Evolutionary conservation across 2,113 vertebrate species (phyloP).

Genomic region (Antechinus stuartii): DNA sequence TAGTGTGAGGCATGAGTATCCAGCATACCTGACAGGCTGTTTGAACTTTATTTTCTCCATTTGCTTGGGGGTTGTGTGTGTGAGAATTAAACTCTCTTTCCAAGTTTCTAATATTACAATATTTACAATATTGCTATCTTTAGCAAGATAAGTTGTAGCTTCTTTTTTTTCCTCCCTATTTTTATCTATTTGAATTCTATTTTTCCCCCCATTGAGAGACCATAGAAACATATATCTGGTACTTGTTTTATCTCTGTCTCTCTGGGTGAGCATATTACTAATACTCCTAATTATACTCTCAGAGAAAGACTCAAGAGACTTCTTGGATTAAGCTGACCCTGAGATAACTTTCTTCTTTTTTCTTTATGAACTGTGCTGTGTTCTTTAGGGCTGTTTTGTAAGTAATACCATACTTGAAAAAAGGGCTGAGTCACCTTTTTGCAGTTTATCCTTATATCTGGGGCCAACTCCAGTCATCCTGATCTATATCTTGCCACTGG

Average conservation of each 20-base stretch:
- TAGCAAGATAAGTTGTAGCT: neutral
- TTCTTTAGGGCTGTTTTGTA: neutral
- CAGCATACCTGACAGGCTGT: neutral
- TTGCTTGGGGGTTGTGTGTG: neutral
- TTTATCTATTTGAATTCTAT: neutral
- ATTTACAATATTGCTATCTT: neutral
- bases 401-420: neutral
- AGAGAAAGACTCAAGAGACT: neutral
- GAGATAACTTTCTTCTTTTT: slow-evolving; percentile 17
- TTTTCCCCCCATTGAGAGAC: neutral
- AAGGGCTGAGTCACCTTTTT: slow-evolving; percentile 32
- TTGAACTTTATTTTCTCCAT: neutral
- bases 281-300: neutral
- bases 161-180: neutral
- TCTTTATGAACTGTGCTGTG: neutral
- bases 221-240: slow-evolving; percentile 3
- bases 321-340: neutral
- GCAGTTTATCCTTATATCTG: neutral
- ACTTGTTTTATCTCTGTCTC: neutral
- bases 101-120: neutral
- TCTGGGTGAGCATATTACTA: slow-evolving; percentile 5
- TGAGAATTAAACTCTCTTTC: neutral
- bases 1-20: neutral
- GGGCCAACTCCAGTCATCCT: too few relatives aligned
- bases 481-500: too few relatives aligned